Conservation (phyloP, 1,140 invertebrate genomes). For the Acarapis woodi region DNA sequence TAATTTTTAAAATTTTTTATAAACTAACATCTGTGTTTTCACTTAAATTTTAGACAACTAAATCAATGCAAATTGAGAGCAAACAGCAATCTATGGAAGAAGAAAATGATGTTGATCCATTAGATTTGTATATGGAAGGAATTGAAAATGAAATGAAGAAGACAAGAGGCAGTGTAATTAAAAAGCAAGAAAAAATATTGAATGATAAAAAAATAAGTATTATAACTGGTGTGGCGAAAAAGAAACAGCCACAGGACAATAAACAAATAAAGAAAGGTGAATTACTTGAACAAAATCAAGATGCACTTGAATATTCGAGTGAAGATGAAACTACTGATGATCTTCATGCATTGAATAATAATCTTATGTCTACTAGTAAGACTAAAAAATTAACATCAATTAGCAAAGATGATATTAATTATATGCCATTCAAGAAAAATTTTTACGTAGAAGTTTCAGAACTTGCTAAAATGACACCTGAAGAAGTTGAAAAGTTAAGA, state of each 20-base stretch:
- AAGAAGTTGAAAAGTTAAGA: slow-evolving; percentile 26
- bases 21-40: not conserved
- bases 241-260: no score
- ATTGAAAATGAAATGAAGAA: slow-evolving; percentile 67
- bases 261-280: slow-evolving; percentile 48
- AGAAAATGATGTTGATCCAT: slow-evolving; percentile 56
- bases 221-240: slow-evolving; percentile 70
- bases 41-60: not conserved
- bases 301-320: slow-evolving; percentile 84
- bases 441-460: slow-evolving; percentile 89
- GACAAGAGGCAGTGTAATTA: slow-evolving; percentile 6
- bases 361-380: slow-evolving; percentile 39
- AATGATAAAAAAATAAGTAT: slow-evolving; percentile 17
- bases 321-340: slow-evolving; percentile 67
- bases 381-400: slow-evolving; percentile 51
- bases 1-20: not conserved
- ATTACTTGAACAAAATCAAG: slow-evolving; percentile 85
- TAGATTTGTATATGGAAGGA: slow-evolving; percentile 84
- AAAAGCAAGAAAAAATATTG: slow-evolving; percentile 11
- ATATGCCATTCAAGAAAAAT: slow-evolving; percentile 65
- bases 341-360: slow-evolving; percentile 60
- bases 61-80: not conserved
- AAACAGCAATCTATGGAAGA: slow-evolving; percentile 12
- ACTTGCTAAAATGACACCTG: slow-evolving; percentile 56
- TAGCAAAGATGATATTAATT: slow-evolving; percentile 33